Evolutionary conservation across 2,797 vertebrate species (phyloP).

Genomic region (Hemibagrus guttatus): DNA sequence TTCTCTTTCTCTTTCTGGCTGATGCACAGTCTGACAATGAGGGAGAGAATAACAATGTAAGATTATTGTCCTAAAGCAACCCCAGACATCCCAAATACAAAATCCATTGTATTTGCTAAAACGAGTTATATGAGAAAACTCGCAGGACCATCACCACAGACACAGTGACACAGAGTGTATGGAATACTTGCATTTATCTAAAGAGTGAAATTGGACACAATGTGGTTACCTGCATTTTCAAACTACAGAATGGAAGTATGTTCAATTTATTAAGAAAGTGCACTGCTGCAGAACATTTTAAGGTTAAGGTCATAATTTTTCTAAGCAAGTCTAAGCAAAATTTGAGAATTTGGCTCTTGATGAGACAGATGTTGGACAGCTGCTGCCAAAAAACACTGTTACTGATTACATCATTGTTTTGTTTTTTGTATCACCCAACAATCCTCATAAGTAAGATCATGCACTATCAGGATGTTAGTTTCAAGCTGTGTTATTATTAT

Average conservation of each 20-base stretch:
- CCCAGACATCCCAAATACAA: neutral
- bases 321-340: neutral
- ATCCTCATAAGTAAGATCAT: too few species aligned
- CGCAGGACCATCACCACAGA: neutral
- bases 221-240: neutral
- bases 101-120: neutral
- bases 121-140: neutral
- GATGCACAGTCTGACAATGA: neutral
- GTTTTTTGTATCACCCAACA: neutral
- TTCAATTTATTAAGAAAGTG: neutral
- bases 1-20: constrained; percentile 2
- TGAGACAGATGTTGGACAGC: constrained; percentile 14
- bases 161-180: neutral
- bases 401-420: constrained; percentile 2
- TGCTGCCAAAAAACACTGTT: neutral
- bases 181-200: neutral
- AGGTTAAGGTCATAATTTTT: neutral
- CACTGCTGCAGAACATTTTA: neutral
- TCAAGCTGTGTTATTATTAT: neutral
- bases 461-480: neutral
- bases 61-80: neutral
- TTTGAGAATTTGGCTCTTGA: neutral
- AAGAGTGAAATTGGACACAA: neutral
- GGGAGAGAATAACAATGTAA: neutral
- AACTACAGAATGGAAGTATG: neutral